Base-by-base conservation (phyloP, 2,888 invertebrate genomes). In the Willowsia nigromaculata region DNA sequence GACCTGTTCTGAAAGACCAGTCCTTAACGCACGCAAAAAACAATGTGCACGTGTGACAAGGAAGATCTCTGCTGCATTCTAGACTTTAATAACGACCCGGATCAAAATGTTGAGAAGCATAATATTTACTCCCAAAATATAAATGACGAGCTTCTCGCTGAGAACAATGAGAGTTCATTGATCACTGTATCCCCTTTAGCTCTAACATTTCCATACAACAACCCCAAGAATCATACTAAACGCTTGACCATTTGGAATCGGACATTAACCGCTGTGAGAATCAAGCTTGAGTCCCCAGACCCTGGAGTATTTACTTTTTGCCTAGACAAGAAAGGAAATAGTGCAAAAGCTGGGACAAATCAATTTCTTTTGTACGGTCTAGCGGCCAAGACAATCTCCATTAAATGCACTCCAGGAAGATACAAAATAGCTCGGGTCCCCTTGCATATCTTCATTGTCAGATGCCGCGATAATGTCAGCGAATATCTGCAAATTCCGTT, bases 331-430 rank as follows among this genome's bases (percentile, higher is more conserved):
- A 18, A 56, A 22, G 68, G 86, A 7, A 30, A 4, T 30, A 68
- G 37, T 18, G 7, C n/a, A 2, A 65, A 78, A 13, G 15, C 37
- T 18, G 78, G 78, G 6, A 2, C 33, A 5, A 13, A 5, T 27
- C 87, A 87, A 59, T 9, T 87, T 7, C 0, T 43, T 5, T 22
- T 87, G 15, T 81, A 81, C n/a, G 80, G 81, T 1, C 43, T 68
- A 5, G 68, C 87, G 6, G 87, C 87, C 1, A 81, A 33, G 43
- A 71, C 71, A 6, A 40, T 87, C 25, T 43, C 53, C 15, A 68
- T 87, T 56, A 80, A 56, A 71, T 87, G 87, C 59, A 80, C 33
- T 40, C 87, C 87, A 30, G 87, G 87, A 13, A 13, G 53, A 7
- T 47, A 87, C 71, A 87, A 87, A 59, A 81, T 87, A 18, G 53